Conservation (phyloP, 53 echinoderm and acorn worm species). For the Paracentrotus lividus region DNA sequence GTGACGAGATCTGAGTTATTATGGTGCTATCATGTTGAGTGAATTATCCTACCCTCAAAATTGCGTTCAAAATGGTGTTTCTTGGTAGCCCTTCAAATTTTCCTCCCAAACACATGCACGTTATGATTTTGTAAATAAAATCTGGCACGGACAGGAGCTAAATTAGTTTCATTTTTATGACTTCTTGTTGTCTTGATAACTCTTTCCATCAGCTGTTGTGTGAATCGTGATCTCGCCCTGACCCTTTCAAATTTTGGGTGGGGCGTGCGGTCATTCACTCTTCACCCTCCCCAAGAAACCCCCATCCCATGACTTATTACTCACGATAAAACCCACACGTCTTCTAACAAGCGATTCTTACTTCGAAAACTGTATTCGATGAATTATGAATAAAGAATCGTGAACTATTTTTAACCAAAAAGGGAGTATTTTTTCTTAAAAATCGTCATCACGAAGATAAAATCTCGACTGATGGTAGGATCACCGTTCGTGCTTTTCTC, state of each 20-base stretch:
- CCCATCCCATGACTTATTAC: not conserved
- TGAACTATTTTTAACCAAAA: not conserved
- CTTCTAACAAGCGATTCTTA: not conserved
- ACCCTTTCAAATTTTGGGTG: not conserved
- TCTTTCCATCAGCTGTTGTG: not conserved
- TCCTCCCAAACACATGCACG: not conserved
- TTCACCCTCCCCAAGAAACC: not conserved
- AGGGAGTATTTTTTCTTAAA: conserved; percentile 7
- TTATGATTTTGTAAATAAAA: too few relatives aligned
- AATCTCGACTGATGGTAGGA: conserved; percentile 21
- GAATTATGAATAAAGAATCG: not conserved
- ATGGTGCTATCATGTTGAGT: not conserved
- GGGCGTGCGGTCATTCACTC: conserved; percentile 21
- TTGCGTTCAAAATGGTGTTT: not conserved
- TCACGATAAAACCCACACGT: not conserved
- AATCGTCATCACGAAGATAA: conserved; percentile 21
- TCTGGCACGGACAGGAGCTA: not conserved
- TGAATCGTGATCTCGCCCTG: not conserved
- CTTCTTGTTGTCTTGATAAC: not conserved
- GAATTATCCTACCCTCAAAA: not conserved
- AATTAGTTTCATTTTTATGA: not conserved
- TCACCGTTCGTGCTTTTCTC: not conserved
- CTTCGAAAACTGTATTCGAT: not conserved
- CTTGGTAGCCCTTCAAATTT: not conserved
- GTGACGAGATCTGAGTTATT: too few relatives aligned